Evolutionary conservation across 2,888 invertebrate species (phyloP).

Genomic region (Sphaerophoria rueppellii): DNA sequence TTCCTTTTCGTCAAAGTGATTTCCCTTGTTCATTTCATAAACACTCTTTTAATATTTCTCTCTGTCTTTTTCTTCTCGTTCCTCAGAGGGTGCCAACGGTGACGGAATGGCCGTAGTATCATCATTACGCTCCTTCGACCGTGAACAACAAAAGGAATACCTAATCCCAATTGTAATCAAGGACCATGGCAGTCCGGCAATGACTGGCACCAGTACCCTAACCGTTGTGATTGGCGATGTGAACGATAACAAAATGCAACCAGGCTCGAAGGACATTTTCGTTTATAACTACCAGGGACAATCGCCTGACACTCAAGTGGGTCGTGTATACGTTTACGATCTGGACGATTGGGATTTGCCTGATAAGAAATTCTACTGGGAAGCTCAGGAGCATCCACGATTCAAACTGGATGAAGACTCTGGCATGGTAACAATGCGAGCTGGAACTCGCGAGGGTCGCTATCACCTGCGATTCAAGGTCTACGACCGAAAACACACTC

Average conservation of each 20-base stretch:
- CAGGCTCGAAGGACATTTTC: slow-evolving; percentile 97
- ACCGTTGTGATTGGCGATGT: slow-evolving; percentile 98
- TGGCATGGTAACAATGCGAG: slow-evolving; percentile 97
- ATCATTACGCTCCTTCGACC: slow-evolving; percentile 95
- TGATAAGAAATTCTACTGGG: slow-evolving; percentile 99
- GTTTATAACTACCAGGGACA: slow-evolving; percentile 98
- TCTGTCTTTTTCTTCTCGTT: background rate
- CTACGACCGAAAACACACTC: slow-evolving; percentile 96
- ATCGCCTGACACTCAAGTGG: slow-evolving; percentile 94
- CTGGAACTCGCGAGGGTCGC: slow-evolving; percentile 94
- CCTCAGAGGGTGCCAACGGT: slow-evolving; percentile 95
- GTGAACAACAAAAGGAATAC: slow-evolving; percentile 98
- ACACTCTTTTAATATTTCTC: slow-evolving; percentile 13
- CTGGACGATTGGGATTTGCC: slow-evolving; percentile 99
- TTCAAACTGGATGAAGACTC: slow-evolving; percentile 95
- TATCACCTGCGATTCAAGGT: slow-evolving; percentile 93
- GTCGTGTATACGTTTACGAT: slow-evolving; percentile 98
- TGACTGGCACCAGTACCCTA: slow-evolving; percentile 97
- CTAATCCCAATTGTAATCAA: slow-evolving; percentile 98
- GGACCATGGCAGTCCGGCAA: slow-evolving; percentile 97
- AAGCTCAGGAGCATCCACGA: slow-evolving; percentile 91
- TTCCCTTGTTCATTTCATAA: slow-evolving; percentile 61
- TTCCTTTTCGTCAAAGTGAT: slow-evolving; percentile 44
- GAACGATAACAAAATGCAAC: slow-evolving; percentile 99
- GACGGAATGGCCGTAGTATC: slow-evolving; percentile 99